Conservation (phyloP, 2,888 invertebrate genomes). For the Chrysopilus asiliformis region DNA sequence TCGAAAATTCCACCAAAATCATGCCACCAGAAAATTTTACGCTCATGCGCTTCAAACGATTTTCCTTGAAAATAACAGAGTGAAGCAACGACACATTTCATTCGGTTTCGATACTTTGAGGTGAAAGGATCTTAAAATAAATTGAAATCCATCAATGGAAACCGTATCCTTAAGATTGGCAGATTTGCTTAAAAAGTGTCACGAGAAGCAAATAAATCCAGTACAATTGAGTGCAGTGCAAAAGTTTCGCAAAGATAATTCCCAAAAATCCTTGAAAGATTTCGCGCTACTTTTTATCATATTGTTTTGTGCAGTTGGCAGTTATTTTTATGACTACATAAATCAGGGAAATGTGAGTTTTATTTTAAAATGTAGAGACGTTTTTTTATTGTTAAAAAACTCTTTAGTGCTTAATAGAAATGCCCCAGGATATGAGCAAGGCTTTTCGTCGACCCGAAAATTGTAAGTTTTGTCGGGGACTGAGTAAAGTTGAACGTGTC, state of each 20-base stretch:
- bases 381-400: background rate
- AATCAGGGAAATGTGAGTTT: constrained; percentile 6
- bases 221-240: constrained; percentile 6
- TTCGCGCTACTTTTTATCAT: background rate
- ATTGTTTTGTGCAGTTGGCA: background rate
- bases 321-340: constrained; percentile 3
- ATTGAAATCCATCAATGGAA: too few species aligned
- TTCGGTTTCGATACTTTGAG: too few species aligned
- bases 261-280: constrained; percentile 3
- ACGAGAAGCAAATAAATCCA: constrained; percentile 6
- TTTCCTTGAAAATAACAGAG: too few species aligned
- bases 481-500: constrained; percentile 51
- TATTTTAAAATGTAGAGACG: background rate
- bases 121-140: too few species aligned
- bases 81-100: too few species aligned
- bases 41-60: too few species aligned
- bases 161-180: constrained; percentile 3
- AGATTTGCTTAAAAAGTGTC: constrained; percentile 9
- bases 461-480: constrained; percentile 60
- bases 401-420: constrained; percentile 15
- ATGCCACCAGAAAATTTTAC: too few species aligned
- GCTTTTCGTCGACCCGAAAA: constrained; percentile 65
- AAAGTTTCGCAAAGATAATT: constrained; percentile 2
- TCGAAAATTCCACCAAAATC: too few species aligned
- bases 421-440: constrained; percentile 15